A percentile compares a stretch with the other conserved stretches of the same genome.
phyloP scores from a whole-genome alignment of 2,797 vertebrate species.

The Nasua narica region DNA sequence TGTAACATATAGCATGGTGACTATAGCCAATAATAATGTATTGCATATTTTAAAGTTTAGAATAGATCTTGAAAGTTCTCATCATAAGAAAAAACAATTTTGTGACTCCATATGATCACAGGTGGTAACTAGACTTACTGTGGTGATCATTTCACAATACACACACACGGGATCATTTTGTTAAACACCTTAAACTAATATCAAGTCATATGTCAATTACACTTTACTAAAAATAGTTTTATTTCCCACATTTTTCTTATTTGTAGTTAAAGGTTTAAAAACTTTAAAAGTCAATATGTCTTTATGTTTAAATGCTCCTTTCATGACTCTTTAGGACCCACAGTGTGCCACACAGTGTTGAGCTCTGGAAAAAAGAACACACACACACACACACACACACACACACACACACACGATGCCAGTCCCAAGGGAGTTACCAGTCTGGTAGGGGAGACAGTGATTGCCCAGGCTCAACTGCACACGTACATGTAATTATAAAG shows the following conservation, averaged over 20 bases:
- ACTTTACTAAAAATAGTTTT: not conserved
- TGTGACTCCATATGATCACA: not conserved
- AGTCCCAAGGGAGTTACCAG: not conserved
- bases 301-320: not conserved
- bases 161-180: not conserved
- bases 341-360: not conserved
- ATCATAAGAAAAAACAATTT: not conserved
- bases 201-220: not conserved
- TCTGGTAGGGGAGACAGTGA: not conserved
- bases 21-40: not conserved
- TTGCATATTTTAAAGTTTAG: not conserved
- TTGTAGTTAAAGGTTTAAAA: not conserved
- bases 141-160: not conserved
- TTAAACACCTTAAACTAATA: not conserved
- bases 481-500: not conserved
- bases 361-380: not conserved
- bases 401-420: not conserved
- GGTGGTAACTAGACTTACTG: not conserved
- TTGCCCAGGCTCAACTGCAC: not conserved
- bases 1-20: not conserved
- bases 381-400: too few relatives aligned
- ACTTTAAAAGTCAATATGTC: not conserved
- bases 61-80: not conserved
- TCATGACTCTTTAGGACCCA: not conserved
- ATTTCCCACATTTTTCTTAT: not conserved